A percentile compares a stretch with the other conserved stretches of the same genome.
These are phyloP conservation scores for Pseudocheirus occidentalis DNA, from an alignment of 2,797 vertebrate species.

Conservation along the genomic window DNA sequence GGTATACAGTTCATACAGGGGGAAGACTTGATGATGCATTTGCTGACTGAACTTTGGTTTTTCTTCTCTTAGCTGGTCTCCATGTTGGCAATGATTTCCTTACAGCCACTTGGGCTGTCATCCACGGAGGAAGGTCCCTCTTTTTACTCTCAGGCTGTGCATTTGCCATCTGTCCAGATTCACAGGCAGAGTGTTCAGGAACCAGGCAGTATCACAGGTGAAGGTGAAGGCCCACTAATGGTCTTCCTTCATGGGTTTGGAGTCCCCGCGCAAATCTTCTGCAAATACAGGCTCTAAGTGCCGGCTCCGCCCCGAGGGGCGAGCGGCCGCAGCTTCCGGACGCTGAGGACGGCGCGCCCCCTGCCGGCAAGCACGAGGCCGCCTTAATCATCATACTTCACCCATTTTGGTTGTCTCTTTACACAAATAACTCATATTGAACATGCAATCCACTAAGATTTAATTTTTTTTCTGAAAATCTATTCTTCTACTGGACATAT, in stretches of 20 bases:
- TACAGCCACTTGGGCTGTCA: slow-evolving; percentile 63
- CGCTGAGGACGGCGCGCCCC: neutral
- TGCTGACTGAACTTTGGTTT: rapidly evolving
- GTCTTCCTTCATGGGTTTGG: neutral
- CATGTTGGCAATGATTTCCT: neutral
- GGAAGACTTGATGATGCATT: neutral
- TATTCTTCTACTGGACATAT: too few relatives aligned
- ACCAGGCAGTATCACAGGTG: neutral
- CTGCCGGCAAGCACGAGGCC: neutral
- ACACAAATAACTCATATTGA: too few relatives aligned
- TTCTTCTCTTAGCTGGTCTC: slow-evolving; percentile 61
- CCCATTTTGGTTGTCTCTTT: too few relatives aligned
- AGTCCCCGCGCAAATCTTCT: too few relatives aligned
- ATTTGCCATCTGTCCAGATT: slow-evolving; percentile 67
- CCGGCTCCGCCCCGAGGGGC: neutral
- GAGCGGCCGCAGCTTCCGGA: neutral
- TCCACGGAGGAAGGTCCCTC: slow-evolving; percentile 80
- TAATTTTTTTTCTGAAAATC: too few relatives aligned
- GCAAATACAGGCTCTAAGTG: neutral
- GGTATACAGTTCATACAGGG: slow-evolving; percentile 72
- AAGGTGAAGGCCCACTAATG: neutral
- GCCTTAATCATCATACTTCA: slow-evolving; percentile 4
- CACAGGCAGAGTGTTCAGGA: neutral
- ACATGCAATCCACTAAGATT: too few relatives aligned
- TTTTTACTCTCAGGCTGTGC: slow-evolving; percentile 60